phyloP scores from a whole-genome alignment of 2,888 invertebrate species.

The Ichneumoninae sp. region DNA sequence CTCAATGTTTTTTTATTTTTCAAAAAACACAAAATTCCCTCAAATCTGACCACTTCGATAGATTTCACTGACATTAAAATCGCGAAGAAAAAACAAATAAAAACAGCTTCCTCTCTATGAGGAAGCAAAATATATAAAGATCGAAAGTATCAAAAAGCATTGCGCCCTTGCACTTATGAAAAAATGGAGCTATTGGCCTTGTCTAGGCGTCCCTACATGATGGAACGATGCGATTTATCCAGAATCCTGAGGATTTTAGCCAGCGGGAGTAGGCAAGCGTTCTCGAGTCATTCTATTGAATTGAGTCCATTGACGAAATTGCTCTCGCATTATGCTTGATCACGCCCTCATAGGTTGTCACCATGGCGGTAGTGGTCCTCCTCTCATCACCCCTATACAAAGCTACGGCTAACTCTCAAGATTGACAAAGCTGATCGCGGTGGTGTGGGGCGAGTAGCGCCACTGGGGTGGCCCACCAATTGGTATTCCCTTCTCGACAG shows the following conservation, averaged over 20 bases:
- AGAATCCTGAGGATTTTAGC: conserved; percentile 62
- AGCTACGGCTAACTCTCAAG: conserved; percentile 33
- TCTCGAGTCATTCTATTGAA: conserved; percentile 76
- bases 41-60: no score
- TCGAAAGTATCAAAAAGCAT: not conserved
- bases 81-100: no score
- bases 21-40: no score
- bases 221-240: conserved; percentile 12
- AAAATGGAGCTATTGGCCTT: not conserved
- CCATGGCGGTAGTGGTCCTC: conserved; percentile 52
- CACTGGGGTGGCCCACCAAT: conserved; percentile 15
- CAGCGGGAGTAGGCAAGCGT: conserved; percentile 69
- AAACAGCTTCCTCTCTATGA: no score
- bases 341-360: conserved; percentile 71
- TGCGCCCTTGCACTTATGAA: not conserved
- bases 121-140: not conserved
- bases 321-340: conserved; percentile 79
- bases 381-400: not conserved
- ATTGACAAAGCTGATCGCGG: conserved; percentile 39
- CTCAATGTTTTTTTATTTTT: no score
- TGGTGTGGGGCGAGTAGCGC: not conserved
- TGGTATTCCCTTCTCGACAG: conserved; percentile 30
- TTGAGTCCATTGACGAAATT: conserved; percentile 79
- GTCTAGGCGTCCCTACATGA: not conserved
- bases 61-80: no score